Evolutionary conservation across 2,113 vertebrate genomes (phyloP).

Genomic region (Catagonus wagneri): DNA sequence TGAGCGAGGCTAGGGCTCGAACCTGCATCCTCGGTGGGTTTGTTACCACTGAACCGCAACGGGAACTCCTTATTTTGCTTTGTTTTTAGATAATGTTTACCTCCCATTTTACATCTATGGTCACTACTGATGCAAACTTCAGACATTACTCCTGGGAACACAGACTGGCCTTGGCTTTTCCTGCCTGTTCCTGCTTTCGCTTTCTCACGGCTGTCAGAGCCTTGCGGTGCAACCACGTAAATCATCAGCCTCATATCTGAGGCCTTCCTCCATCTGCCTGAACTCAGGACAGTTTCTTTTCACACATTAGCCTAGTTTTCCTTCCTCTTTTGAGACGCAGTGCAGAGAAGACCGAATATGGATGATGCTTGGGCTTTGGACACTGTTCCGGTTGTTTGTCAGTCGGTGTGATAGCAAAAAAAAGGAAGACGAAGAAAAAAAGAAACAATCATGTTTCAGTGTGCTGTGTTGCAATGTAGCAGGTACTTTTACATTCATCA

Average conservation of each 20-base stretch:
- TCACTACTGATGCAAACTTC: background rate
- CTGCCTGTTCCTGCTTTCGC: background rate
- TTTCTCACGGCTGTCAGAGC: no score
- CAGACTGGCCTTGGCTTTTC: background rate
- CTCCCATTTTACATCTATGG: background rate
- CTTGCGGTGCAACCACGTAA: background rate
- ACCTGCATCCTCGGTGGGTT: no score
- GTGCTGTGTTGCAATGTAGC: background rate
- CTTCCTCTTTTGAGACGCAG: background rate
- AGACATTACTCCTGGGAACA: background rate
- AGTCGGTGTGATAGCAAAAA: background rate
- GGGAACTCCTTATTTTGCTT: background rate
- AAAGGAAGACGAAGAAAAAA: background rate
- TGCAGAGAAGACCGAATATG: background rate
- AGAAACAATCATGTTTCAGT: background rate
- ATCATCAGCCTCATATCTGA: background rate
- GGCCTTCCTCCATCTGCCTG: background rate
- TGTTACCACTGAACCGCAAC: no score
- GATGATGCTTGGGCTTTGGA: background rate
- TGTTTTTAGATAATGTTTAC: background rate
- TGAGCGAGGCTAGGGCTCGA: no score
- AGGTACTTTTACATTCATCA: background rate
- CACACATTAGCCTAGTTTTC: fast-evolving
- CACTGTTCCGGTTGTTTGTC: background rate
- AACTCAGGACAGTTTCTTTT: background rate